phyloP scores from a whole-genome alignment of 2,797 vertebrate genomes.

The Epinephelus coioides region DNA sequence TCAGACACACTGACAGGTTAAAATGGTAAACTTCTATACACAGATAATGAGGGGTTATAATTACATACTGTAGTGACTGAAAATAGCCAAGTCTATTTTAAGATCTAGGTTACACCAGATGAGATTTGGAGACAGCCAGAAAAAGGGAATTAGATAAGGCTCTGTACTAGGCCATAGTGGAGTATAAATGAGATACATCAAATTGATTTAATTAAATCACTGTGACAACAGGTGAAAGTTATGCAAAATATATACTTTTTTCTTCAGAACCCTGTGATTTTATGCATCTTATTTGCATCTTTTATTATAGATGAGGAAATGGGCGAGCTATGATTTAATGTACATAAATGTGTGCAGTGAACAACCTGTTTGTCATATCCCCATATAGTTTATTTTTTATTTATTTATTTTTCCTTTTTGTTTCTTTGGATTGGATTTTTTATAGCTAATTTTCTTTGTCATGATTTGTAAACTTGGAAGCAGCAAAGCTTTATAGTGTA shows the following conservation, averaged over 20 bases:
- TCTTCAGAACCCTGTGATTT: neutral
- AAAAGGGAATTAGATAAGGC: neutral
- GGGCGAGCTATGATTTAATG: too few species aligned
- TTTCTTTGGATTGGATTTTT: too few species aligned
- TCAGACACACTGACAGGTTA: conserved; percentile 17
- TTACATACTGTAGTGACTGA: conserved; percentile 22
- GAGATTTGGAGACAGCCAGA: conserved; percentile 25
- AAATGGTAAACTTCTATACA: neutral
- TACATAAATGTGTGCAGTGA: too few species aligned
- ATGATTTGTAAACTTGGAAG: too few species aligned
- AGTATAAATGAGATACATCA: conserved; percentile 2
- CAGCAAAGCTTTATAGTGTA: too few species aligned
- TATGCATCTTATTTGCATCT: neutral
- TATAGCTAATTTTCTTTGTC: too few species aligned
- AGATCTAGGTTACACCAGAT: conserved; percentile 45
- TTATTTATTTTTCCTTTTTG: too few species aligned
- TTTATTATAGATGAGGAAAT: too few species aligned
- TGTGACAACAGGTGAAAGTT: neutral
- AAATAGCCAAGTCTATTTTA: conserved; percentile 48
- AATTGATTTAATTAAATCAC: neutral
- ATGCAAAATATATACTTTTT: neutral
- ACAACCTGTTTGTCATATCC: too few species aligned
- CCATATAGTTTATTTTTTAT: too few species aligned
- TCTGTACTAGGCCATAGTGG: neutral
- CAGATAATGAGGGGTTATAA: conserved; percentile 31